phyloP scores from a whole-genome alignment of 2,888 invertebrate genomes.

The Diarsia brunnea region DNA sequence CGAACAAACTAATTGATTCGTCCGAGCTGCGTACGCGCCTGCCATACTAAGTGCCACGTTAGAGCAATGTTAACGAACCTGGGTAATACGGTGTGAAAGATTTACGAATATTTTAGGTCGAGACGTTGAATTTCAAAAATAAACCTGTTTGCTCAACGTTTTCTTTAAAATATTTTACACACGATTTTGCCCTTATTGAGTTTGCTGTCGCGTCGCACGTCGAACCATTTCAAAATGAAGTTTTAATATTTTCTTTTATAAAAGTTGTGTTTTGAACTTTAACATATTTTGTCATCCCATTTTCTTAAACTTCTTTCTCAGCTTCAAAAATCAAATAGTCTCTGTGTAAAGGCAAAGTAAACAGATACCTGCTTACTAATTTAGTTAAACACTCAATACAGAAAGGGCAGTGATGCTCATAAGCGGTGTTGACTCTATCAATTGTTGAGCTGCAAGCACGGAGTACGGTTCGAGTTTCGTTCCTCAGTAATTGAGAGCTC shows the following conservation, averaged over 20 bases:
- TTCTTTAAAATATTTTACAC: constrained; percentile 40
- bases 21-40: constrained; percentile 57
- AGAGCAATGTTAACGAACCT: constrained; percentile 47
- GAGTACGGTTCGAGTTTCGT: constrained; percentile 47
- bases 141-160: constrained; percentile 18
- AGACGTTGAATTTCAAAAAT: constrained; percentile 13
- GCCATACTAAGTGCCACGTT: constrained; percentile 54
- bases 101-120: constrained; percentile 22
- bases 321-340: constrained; percentile 22
- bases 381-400: constrained; percentile 57
- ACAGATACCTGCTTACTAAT: constrained; percentile 52
- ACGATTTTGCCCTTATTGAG: constrained; percentile 32
- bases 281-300: constrained; percentile 16
- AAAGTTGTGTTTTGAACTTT: constrained; percentile 10
- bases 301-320: constrained; percentile 16
- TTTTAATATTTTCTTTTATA: constrained; percentile 28
- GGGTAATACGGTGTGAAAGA: constrained; percentile 27
- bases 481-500: constrained; percentile 58
- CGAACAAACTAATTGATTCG: constrained; percentile 60
- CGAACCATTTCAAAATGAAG: constrained; percentile 39
- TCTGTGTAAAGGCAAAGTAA: constrained; percentile 28
- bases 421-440: constrained; percentile 61
- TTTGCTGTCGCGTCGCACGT: constrained; percentile 27
- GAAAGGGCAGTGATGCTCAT: constrained; percentile 60
- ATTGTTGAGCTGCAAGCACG: constrained; percentile 54